Conservation (phyloP, 2,113 vertebrate genomes). For the Columbina picui region DNA sequence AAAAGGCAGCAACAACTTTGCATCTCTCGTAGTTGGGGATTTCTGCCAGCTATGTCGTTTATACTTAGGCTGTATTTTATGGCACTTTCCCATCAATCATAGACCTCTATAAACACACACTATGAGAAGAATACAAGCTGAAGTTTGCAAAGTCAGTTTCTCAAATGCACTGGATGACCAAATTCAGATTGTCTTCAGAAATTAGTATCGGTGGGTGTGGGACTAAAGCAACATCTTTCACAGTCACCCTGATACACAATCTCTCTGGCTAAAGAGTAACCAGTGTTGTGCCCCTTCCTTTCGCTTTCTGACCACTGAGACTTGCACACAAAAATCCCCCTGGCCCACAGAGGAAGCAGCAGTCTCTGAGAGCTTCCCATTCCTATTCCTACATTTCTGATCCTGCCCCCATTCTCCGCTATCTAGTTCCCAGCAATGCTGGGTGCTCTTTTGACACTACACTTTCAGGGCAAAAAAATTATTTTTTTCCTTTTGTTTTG, state of each 20-base stretch:
- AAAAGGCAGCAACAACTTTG: not conserved
- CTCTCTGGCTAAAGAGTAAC: not conserved
- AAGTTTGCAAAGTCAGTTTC: not conserved
- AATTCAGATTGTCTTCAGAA: not conserved
- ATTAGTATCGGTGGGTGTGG: fast-evolving
- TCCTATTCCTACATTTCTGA: not conserved
- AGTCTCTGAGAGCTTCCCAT: not conserved
- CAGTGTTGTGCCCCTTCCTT: not conserved
- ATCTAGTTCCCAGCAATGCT: not conserved
- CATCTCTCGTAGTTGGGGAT: not conserved
- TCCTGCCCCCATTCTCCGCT: not conserved
- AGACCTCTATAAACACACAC: not conserved
- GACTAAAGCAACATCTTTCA: not conserved
- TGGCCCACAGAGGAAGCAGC: not conserved
- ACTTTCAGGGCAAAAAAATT: not conserved
- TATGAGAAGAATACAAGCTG: not conserved
- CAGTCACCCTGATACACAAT: not conserved
- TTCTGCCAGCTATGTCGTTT: not conserved
- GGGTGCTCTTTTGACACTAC: not conserved
- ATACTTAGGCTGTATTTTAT: not conserved
- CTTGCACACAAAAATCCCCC: no score
- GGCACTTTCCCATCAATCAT: not conserved
- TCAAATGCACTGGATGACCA: not conserved
- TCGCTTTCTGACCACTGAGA: no score
- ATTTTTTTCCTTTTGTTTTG: no score